Evolutionary conservation across 2,113 vertebrate species (phyloP).

Genomic region (Perca flavescens): DNA sequence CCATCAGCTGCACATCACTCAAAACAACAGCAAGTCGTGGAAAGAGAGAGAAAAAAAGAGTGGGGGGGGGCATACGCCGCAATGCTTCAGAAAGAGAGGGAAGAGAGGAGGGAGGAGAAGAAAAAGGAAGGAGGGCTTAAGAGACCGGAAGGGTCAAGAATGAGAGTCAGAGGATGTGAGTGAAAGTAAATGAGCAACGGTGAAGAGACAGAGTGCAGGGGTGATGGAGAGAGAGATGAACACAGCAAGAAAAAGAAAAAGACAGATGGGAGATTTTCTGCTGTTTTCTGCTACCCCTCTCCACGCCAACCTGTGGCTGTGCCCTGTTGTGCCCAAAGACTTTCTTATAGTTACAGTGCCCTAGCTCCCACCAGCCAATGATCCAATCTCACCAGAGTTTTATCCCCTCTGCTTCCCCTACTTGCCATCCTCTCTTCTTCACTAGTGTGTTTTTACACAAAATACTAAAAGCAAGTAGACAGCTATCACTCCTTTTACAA

Average conservation of each 20-base stretch:
- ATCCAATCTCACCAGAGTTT: constrained; percentile 19
- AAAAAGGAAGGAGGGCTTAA: neutral
- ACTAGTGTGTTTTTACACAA: constrained; percentile 3
- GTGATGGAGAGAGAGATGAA: constrained; percentile 30
- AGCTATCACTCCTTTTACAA: neutral
- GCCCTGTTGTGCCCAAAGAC: constrained; percentile 43
- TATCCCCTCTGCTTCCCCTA: constrained; percentile 2
- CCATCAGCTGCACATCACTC: constrained; percentile 86
- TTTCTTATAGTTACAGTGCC: constrained; percentile 19
- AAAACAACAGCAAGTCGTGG: constrained; percentile 74
- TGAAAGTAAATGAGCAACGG: constrained; percentile 57
- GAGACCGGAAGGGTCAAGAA: constrained; percentile 32
- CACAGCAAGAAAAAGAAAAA: constrained; percentile 13
- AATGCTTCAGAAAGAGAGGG: constrained; percentile 31
- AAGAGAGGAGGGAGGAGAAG: neutral
- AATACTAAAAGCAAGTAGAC: neutral
- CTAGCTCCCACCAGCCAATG: constrained; percentile 16
- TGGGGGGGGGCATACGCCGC: neutral
- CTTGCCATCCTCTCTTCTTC: constrained; percentile 3
- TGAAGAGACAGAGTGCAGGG: constrained; percentile 39
- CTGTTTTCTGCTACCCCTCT: constrained; percentile 14
- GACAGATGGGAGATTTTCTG: constrained; percentile 40
- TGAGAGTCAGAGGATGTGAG: constrained; percentile 35
- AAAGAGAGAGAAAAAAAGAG: constrained; percentile 23
- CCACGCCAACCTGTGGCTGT: constrained; percentile 39